These are phyloP conservation scores for Coracias cyanogaster DNA, from an alignment of 2,797 vertebrate species.

Conservation along the genomic window DNA sequence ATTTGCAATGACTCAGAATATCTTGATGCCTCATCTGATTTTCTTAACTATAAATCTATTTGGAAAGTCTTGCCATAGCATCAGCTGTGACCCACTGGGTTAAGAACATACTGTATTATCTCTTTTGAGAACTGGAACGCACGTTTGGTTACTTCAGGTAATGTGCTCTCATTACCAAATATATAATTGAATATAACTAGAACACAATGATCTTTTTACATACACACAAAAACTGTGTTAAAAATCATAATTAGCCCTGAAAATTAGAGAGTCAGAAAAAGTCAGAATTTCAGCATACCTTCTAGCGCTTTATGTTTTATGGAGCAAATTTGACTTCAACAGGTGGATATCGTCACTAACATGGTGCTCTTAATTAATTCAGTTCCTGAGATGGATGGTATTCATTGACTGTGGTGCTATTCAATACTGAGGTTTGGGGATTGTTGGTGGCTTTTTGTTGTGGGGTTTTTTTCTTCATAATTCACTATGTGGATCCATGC, in stretches of 20 bases:
- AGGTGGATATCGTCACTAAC: not conserved
- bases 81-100: not conserved
- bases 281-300: not conserved
- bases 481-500: not conserved
- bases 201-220: not conserved
- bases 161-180: not conserved
- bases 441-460: not conserved
- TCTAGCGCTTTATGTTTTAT: not conserved
- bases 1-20: not conserved
- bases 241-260: not conserved
- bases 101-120: not conserved
- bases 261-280: not conserved
- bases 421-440: fast-evolving
- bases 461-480: not conserved
- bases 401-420: not conserved
- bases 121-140: not conserved
- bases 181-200: constrained; percentile 2
- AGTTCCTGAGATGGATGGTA: not conserved
- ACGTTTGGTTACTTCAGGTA: not conserved
- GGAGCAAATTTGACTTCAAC: not conserved
- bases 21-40: not conserved
- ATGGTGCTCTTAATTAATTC: not conserved
- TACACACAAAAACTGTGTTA: not conserved
- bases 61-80: not conserved
- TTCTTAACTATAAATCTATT: not conserved